These are phyloP conservation scores for Xestia ashworthii DNA, from an alignment of 2,888 invertebrate species.

Conservation along the genomic window DNA sequence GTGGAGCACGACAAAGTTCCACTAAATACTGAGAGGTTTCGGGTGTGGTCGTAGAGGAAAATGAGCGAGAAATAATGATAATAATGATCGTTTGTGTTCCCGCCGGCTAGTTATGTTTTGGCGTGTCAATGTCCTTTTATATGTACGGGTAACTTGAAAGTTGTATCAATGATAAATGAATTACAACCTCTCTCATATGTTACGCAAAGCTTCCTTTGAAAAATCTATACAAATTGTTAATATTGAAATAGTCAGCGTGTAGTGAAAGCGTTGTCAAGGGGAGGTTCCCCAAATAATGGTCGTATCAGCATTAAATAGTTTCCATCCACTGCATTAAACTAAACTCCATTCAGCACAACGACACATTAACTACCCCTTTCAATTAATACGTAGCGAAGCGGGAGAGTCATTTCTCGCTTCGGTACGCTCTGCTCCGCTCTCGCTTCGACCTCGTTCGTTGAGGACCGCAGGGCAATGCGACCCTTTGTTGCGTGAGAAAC, in stretches of 20 bases:
- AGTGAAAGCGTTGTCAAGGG: not conserved
- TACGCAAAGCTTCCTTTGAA: not conserved
- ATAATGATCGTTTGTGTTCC: constrained; percentile 24
- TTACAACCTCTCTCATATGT: not conserved
- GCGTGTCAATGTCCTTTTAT: constrained; percentile 12
- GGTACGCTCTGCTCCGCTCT: constrained; percentile 27
- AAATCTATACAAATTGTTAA: not conserved
- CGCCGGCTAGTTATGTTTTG: constrained; percentile 15
- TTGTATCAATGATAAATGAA: not conserved
- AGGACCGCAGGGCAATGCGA: constrained; percentile 50
- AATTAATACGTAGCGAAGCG: constrained; percentile 60
- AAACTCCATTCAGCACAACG: constrained; percentile 29
- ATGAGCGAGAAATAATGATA: constrained; percentile 55
- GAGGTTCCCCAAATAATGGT: constrained; percentile 5
- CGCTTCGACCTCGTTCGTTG: constrained; percentile 16
- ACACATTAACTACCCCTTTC: constrained; percentile 58
- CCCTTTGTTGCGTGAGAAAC: constrained; percentile 76
- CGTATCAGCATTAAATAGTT: constrained; percentile 29
- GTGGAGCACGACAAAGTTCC: constrained; percentile 69
- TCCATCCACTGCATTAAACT: constrained; percentile 27
- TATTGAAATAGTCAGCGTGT: not conserved
- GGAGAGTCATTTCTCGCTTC: constrained; percentile 36
- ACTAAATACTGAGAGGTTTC: constrained; percentile 66
- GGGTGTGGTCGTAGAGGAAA: constrained; percentile 28
- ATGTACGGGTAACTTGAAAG: not conserved